These are phyloP conservation scores for Magallana gigas DNA, from an alignment of 1,140 invertebrate species.

Conservation along the genomic window DNA sequence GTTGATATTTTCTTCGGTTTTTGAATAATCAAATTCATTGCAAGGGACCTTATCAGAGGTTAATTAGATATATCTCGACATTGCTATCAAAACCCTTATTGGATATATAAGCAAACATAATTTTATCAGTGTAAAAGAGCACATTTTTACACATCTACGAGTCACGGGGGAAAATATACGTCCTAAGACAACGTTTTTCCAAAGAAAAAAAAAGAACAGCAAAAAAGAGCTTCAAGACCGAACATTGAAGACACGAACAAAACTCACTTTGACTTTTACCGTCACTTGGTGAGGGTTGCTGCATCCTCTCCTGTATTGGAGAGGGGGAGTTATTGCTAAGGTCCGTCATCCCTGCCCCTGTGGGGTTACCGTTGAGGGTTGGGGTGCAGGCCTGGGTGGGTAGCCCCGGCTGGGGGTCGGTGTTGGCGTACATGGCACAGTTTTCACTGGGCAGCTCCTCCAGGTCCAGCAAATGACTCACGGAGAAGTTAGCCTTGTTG, in stretches of 20 bases:
- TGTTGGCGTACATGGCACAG: conserved; percentile 70
- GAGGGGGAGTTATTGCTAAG: conserved; percentile 47
- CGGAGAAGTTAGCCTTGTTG: conserved; percentile 69
- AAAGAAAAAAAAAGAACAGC: background rate
- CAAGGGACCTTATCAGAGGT: background rate
- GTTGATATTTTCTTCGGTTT: background rate
- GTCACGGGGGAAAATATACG: no score
- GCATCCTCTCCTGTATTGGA: conserved; percentile 47
- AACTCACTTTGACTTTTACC: conserved; percentile 55
- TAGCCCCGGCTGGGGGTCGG: conserved; percentile 64
- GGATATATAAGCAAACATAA: conserved; percentile 1
- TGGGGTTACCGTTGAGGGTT: conserved; percentile 50
- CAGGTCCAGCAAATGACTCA: conserved; percentile 70
- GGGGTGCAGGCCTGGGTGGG: conserved; percentile 67
- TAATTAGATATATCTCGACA: conserved; percentile 28
- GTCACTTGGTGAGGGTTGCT: conserved; percentile 2
- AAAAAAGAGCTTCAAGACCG: background rate
- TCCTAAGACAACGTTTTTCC: no score
- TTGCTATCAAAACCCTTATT: background rate
- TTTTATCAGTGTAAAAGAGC: background rate
- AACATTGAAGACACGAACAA: background rate
- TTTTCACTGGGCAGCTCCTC: conserved; percentile 69
- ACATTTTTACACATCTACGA: no score
- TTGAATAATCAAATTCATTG: conserved; percentile 21
- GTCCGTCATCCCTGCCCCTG: conserved; percentile 53